Base-by-base conservation (phyloP, 1,140 invertebrate species). In the Trachymyrmex cornetzi region DNA sequence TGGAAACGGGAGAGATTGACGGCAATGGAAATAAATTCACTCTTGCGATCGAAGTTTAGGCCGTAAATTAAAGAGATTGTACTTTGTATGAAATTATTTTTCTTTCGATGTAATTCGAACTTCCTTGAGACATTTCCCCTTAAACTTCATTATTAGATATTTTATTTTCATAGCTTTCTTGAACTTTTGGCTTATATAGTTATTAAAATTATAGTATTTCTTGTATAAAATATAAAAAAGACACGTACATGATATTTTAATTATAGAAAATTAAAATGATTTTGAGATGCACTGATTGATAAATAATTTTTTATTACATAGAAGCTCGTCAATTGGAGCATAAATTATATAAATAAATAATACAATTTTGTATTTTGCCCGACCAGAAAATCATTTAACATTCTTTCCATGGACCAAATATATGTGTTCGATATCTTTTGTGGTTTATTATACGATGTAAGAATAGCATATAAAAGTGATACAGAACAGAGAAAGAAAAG, bases 1-100 rank as follows among this genome's bases (percentile, higher is more conserved):
- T 38, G 50, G 34, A 81, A 69, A 69, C 11, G 11, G n/a, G 38
- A 34, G 27, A 50, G 24, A 63, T 61, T 84, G 55, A 84, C 27
- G 55, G 24, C 19, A 57, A 84, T 75, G 80, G 69, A 75, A 75
- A 84, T 74, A 75, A 84, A 84, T 84, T 55, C 38, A 44, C 14
- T 59, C n/a, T 24, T 53, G 34, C n/a, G 24, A 82, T 61, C 69
- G 55, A 84, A 44, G 9, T 34, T 50, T 19, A 34, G 55, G 5
- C 38, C 19, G n/a, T 61, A 63, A 50, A 74, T 84, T 74, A 44
- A 7, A 57, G 27, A 57, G 48, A 0, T 55, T 34, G 12, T 11
- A 22, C 7, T 50, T 66, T 34, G 11, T 24, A 27, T 63, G 19
- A 50, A 16, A 30, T 66, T 66, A 12, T 22, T 66, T 22, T 30